Conservation (phyloP, 2,797 vertebrate species). For the Bryconaethiops microstoma region DNA sequence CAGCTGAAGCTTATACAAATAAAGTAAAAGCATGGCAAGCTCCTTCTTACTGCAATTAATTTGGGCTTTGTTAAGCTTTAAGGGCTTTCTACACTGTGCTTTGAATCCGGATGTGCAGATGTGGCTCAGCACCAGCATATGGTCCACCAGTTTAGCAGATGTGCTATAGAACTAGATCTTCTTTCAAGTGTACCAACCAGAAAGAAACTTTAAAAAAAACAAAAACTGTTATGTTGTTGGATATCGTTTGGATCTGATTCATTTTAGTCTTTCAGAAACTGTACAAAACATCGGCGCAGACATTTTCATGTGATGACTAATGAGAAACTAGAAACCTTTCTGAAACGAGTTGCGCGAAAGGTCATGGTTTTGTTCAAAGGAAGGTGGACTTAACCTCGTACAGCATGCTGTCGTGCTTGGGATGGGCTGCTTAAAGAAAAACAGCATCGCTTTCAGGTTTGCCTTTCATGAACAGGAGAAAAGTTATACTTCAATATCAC, state of each 20-base stretch:
- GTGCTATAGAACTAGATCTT: background rate
- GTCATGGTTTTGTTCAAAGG: constrained; percentile 23
- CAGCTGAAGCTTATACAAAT: background rate
- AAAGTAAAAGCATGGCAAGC: background rate
- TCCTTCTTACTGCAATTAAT: background rate
- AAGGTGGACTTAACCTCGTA: constrained; percentile 30
- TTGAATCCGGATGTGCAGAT: background rate
- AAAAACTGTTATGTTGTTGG: too few species aligned
- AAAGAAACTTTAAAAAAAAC: too few species aligned
- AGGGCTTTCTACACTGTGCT: background rate
- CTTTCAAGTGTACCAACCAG: background rate
- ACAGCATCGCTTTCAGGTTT: constrained; percentile 68
- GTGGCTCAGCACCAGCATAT: background rate
- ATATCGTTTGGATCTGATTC: background rate
- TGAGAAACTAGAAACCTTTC: background rate
- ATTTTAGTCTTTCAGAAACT: background rate
- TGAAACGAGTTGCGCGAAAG: background rate
- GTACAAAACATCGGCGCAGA: background rate
- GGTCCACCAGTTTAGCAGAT: background rate
- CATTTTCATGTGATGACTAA: background rate
- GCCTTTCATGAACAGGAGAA: constrained; percentile 62
- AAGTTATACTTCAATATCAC: constrained; percentile 69
- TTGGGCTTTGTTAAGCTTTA: constrained; percentile 1
- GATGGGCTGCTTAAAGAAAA: constrained; percentile 48
- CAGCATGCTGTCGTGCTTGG: constrained; percentile 41